Evolutionary conservation across 2,113 vertebrate genomes (phyloP).

Genomic region (Lepus timidus): DNA sequence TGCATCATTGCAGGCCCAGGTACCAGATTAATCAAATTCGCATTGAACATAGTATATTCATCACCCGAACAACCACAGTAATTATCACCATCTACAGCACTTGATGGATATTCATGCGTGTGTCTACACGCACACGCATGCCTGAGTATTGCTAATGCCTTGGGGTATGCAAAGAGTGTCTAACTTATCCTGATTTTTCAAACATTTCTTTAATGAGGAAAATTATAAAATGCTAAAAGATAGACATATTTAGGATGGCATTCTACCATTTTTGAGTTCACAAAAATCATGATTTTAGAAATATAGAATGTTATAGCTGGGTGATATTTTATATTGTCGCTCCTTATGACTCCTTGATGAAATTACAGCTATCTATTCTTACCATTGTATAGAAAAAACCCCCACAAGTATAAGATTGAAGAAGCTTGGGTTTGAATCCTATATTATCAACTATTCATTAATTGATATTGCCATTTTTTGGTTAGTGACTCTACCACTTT

Average conservation of each 20-base stretch:
- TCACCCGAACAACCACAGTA: not conserved
- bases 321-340: not conserved
- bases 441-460: not conserved
- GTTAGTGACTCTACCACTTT: not conserved
- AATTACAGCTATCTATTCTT: not conserved
- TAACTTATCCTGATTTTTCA: not conserved
- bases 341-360: not conserved
- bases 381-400: not conserved
- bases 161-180: not conserved
- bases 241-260: not conserved
- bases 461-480: not conserved
- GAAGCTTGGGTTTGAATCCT: not conserved
- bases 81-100: not conserved
- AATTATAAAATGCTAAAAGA: not conserved
- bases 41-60: rapidly evolving
- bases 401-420: not conserved
- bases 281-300: not conserved
- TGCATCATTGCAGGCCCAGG: not conserved
- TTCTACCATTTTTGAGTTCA: not conserved
- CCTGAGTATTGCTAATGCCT: rapidly evolving
- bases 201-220: not conserved
- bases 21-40: not conserved
- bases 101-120: not conserved
- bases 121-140: rapidly evolving
- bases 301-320: conserved; percentile 35